Conservation (phyloP, 2,113 vertebrate genomes). For the Gopherus flavomarginatus region DNA sequence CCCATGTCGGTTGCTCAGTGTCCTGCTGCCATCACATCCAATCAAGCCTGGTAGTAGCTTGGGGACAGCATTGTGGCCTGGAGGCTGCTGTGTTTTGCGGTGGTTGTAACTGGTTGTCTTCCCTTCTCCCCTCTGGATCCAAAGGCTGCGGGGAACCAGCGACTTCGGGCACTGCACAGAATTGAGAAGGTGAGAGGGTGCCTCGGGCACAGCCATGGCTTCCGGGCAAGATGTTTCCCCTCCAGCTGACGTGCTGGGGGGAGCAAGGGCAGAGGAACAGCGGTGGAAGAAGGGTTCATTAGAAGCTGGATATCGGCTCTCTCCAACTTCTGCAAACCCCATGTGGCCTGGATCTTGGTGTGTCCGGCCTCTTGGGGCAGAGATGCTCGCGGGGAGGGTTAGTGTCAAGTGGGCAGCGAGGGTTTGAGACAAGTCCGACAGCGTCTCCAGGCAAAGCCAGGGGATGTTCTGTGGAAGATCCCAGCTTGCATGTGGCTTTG, state of each 20-base stretch:
- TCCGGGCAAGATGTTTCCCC: not conserved
- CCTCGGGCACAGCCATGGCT: accelerated
- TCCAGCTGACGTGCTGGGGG: not conserved
- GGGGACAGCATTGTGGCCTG: accelerated
- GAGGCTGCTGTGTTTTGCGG: accelerated
- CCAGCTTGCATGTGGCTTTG: not conserved
- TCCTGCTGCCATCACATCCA: not conserved
- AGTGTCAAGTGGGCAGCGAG: not conserved
- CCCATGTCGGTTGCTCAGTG: not conserved
- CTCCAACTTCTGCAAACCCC: not conserved
- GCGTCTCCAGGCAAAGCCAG: not conserved
- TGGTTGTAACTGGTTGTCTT: not conserved
- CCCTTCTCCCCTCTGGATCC: constrained; percentile 68
- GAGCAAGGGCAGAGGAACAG: too few relatives aligned
- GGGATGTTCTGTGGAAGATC: not conserved
- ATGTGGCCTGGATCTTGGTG: not conserved
- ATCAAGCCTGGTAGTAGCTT: not conserved
- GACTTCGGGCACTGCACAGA: constrained; percentile 84
- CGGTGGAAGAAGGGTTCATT: too few relatives aligned
- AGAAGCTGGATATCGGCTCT: accelerated
- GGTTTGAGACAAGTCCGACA: not conserved
- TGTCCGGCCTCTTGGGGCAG: not conserved
- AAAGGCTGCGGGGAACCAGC: constrained; percentile 83
- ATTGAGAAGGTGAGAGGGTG: constrained; percentile 87
- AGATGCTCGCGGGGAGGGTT: not conserved